Conservation (phyloP, 1,140 invertebrate genomes). For the Lepeophtheirus salmonis region DNA sequence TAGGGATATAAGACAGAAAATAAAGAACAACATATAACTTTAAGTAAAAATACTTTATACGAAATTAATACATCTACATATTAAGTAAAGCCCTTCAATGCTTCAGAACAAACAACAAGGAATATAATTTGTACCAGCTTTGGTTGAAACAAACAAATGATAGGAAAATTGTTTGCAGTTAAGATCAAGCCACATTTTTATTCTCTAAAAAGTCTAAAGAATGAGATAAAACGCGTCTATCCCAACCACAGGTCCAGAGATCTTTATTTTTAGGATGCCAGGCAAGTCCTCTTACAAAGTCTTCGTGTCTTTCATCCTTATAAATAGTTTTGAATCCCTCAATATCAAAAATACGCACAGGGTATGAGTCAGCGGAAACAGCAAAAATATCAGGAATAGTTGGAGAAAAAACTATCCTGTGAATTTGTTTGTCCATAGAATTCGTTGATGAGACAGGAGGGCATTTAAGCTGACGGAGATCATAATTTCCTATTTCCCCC, state of each 20-base stretch:
- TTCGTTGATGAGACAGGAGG: neutral
- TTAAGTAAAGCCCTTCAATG: too few species aligned
- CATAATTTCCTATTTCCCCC: neutral
- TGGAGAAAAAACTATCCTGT: neutral
- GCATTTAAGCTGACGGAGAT: neutral
- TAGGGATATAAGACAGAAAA: too few species aligned
- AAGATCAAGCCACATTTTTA: too few species aligned
- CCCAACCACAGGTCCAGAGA: conserved; percentile 3
- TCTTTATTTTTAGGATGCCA: neutral
- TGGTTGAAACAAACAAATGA: too few species aligned
- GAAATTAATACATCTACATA: too few species aligned
- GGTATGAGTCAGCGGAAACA: neutral
- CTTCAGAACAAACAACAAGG: too few species aligned
- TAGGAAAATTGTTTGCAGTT: too few species aligned
- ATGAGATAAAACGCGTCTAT: conserved; percentile 1
- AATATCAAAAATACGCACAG: neutral
- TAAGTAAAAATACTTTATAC: too few species aligned
- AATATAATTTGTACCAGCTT: too few species aligned
- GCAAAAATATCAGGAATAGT: neutral
- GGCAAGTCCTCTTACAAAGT: conserved; percentile 5
- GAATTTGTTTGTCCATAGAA: neutral
- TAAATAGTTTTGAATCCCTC: neutral
- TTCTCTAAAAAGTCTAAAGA: neutral
- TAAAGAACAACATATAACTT: too few species aligned
- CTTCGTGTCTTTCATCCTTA: neutral